Percentiles rank a stretch among this genome's conserved stretches.
These are phyloP conservation scores for Hippocampus barbouri DNA, from an alignment of 2,113 vertebrate species.

Conservation along the genomic window DNA sequence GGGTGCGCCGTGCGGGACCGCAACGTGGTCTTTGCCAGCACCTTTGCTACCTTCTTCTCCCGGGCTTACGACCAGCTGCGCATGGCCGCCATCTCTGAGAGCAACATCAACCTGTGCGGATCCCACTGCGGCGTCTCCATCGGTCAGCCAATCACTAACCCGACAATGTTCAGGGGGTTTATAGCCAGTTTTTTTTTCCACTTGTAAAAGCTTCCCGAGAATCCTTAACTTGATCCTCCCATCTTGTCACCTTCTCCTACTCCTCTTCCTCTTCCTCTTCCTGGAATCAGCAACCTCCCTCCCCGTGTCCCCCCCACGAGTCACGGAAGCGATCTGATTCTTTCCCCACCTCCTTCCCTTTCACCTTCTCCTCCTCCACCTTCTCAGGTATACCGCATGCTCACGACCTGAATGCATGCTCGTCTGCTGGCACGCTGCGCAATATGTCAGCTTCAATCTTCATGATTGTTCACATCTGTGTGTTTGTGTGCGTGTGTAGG, in stretches of 20 bases:
- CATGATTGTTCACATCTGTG: conserved; percentile 1
- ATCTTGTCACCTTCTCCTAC: conserved; percentile 25
- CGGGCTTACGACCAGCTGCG: conserved; percentile 90
- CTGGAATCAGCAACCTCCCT: conserved; percentile 37
- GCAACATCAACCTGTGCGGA: conserved; percentile 91
- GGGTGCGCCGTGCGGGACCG: conserved; percentile 84
- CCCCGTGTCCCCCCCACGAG: conserved; percentile 33
- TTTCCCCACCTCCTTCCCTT: conserved; percentile 38
- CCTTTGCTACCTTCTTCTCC: conserved; percentile 86
- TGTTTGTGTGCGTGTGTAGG: conserved; percentile 63
- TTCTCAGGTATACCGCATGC: conserved; percentile 67
- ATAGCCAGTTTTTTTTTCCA: too few relatives aligned
- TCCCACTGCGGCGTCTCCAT: conserved; percentile 92
- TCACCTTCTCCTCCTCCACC: conserved; percentile 43
- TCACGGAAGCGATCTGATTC: conserved; percentile 53
- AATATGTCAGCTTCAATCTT: background rate
- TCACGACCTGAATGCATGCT: conserved; percentile 37
- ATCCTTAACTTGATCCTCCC: conserved; percentile 16
- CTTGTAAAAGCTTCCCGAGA: background rate
- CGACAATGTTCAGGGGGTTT: background rate
- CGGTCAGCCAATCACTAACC: conserved; percentile 71
- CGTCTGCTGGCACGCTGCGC: conserved; percentile 10
- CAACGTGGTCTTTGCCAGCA: conserved; percentile 86
- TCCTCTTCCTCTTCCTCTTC: conserved; percentile 19
- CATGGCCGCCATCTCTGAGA: conserved; percentile 93